Percentiles rank a stretch among this genome's conserved stretches.
Evolutionary conservation across 1,140 invertebrate species (phyloP).

Genomic region (Drosophila nikananu): DNA sequence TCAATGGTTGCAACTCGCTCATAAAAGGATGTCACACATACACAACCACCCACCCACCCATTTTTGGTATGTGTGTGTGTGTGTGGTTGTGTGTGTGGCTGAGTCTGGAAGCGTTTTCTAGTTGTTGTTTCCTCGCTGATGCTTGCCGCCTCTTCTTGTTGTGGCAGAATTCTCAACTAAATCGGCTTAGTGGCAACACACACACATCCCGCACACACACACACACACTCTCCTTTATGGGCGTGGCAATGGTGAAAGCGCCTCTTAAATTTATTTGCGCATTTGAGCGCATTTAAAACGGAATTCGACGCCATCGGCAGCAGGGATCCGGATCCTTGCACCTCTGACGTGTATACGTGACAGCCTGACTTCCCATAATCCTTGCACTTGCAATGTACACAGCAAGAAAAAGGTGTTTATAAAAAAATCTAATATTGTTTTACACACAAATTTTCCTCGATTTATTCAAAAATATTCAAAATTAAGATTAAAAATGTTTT

Average conservation of each 20-base stretch:
- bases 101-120: constrained; percentile 20
- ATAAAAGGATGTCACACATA: constrained; percentile 24
- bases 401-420: background rate
- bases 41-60: background rate
- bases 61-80: background rate
- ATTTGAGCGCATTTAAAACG: constrained; percentile 69
- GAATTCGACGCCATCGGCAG: constrained; percentile 55
- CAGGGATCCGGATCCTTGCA: constrained; percentile 32
- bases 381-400: constrained; percentile 33
- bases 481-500: background rate
- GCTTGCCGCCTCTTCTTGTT: constrained; percentile 22
- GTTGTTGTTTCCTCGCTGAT: constrained; percentile 10
- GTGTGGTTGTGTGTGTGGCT: background rate
- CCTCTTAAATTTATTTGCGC: constrained; percentile 73
- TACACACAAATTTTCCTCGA: fast-evolving
- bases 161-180: constrained; percentile 44
- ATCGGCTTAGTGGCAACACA: constrained; percentile 50
- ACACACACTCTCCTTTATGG: constrained; percentile 8
- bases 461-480: background rate
- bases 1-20: constrained; percentile 1
- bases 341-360: constrained; percentile 41
- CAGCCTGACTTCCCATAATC: constrained; percentile 32
- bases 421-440: background rate
- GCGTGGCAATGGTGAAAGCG: constrained; percentile 42
- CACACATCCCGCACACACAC: constrained; percentile 6